These are phyloP conservation scores for Xylocopa sonorina DNA, from an alignment of 1,140 invertebrate species.

Conservation along the genomic window DNA sequence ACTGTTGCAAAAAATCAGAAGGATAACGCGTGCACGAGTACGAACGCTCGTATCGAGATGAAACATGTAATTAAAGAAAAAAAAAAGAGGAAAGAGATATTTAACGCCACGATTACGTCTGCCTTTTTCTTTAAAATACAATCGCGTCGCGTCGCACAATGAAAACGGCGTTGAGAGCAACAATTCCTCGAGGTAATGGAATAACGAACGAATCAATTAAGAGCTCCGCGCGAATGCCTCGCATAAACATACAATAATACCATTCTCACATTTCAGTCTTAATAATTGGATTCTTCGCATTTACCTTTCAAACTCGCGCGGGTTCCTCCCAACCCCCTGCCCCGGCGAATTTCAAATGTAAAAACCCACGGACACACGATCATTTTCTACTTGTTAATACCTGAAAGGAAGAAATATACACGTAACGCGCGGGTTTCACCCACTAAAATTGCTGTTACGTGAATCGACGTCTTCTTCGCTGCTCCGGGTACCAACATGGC, in stretches of 20 bases:
- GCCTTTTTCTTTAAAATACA: not conserved
- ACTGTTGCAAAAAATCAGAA: no score
- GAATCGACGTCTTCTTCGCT: no score
- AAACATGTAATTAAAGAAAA: no score
- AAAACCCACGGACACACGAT: not conserved
- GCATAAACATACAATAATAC: not conserved
- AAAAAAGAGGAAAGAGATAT: no score
- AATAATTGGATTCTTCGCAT: not conserved
- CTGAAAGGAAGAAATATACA: no score
- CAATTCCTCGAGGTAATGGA: not conserved
- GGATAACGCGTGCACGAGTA: no score
- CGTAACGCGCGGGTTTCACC: no score
- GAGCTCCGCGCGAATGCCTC: not conserved
- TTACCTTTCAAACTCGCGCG: not conserved
- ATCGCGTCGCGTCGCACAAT: not conserved
- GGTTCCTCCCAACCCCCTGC: not conserved
- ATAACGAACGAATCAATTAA: constrained; percentile 12
- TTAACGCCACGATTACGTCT: not conserved
- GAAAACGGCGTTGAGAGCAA: not conserved
- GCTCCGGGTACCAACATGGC: no score
- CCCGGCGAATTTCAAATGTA: not conserved
- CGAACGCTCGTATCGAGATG: no score
- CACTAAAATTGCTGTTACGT: no score
- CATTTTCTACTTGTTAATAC: no score
- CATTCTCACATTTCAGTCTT: constrained; percentile 7